These are phyloP conservation scores for Hyperoplus lanceolatus DNA, from an alignment of 2,797 vertebrate genomes.

Conservation along the genomic window DNA sequence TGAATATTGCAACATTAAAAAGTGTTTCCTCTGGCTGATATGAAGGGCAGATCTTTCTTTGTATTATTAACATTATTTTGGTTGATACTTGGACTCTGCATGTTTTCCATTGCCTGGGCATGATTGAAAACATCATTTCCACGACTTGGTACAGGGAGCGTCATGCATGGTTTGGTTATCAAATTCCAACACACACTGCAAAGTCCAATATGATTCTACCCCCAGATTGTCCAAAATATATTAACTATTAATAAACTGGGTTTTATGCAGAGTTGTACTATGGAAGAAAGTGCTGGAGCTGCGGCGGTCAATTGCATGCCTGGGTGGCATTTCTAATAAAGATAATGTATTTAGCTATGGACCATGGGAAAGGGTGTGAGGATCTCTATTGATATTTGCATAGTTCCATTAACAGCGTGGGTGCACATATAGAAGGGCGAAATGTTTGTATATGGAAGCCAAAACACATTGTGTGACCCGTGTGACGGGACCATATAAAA, in stretches of 20 bases:
- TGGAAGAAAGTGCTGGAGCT: slow-evolving; percentile 29
- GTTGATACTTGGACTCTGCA: slow-evolving; percentile 65
- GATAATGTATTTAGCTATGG: slow-evolving; percentile 46
- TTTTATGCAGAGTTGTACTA: slow-evolving; percentile 50
- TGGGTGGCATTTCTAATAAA: slow-evolving; percentile 68
- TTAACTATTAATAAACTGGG: slow-evolving; percentile 53
- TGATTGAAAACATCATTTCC: slow-evolving; percentile 80
- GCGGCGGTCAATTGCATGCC: slow-evolving; percentile 71
- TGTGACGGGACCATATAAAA: background rate
- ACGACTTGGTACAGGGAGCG: slow-evolving; percentile 62
- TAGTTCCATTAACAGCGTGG: slow-evolving; percentile 26
- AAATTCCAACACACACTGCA: slow-evolving; percentile 75
- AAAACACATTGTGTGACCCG: background rate
- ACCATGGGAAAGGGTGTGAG: slow-evolving; percentile 30
- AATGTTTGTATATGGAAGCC: slow-evolving; percentile 11
- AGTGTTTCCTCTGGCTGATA: slow-evolving; percentile 78
- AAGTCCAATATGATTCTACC: slow-evolving; percentile 68
- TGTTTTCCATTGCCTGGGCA: slow-evolving; percentile 58
- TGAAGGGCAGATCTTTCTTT: slow-evolving; percentile 71
- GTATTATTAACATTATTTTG: slow-evolving; percentile 68
- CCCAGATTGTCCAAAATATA: slow-evolving; percentile 71
- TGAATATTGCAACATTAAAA: slow-evolving; percentile 75
- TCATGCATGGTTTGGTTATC: slow-evolving; percentile 73
- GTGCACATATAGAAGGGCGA: slow-evolving; percentile 12
- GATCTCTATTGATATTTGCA: slow-evolving; percentile 55